These are phyloP conservation scores for Hyperoodon ampullatus DNA, from an alignment of 2,113 vertebrate species.

Conservation along the genomic window DNA sequence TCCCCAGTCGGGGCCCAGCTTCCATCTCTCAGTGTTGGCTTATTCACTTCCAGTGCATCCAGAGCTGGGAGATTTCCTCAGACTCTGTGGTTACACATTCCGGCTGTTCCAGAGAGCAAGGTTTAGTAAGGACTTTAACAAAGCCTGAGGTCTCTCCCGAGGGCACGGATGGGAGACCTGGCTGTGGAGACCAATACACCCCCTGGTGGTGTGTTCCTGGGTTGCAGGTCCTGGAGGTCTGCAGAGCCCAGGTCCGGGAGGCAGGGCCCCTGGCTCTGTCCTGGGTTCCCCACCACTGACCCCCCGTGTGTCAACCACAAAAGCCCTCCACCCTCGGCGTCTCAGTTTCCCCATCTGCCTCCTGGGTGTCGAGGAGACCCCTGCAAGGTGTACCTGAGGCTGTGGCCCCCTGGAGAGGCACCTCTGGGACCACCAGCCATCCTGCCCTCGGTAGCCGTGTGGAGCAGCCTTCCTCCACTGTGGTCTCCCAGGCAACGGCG, in stretches of 20 bases:
- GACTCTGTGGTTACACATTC: neutral
- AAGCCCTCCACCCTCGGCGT: neutral
- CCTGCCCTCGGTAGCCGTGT: neutral
- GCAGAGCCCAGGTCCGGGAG: neutral
- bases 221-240: neutral
- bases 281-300: neutral
- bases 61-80: neutral
- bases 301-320: neutral
- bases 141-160: neutral
- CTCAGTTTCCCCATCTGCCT: neutral
- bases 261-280: neutral
- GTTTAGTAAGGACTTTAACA: neutral
- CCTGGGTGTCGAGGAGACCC: neutral
- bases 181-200: accelerated
- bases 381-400: neutral
- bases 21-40: neutral
- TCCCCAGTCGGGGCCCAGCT: neutral
- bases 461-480: neutral
- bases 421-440: conserved; percentile 34
- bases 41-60: neutral
- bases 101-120: neutral
- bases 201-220: neutral
- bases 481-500: conserved; percentile 75
- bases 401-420: neutral
- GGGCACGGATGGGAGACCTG: neutral